phyloP scores from a whole-genome alignment of 2,113 vertebrate genomes.

The Microtus pennsylvanicus region DNA sequence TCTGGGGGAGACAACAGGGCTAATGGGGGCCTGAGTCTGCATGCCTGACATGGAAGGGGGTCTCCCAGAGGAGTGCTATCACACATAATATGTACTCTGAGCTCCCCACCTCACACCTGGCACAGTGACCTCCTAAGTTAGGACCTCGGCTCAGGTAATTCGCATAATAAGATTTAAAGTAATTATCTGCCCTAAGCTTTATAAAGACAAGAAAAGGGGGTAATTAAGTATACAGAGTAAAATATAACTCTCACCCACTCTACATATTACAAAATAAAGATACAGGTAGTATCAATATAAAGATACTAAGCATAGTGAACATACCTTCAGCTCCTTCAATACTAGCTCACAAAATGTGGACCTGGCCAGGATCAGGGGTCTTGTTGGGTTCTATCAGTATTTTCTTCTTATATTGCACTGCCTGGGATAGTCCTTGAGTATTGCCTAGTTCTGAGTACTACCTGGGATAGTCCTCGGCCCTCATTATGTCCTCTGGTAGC shows the following conservation, averaged over 20 bases:
- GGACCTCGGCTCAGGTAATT: background rate
- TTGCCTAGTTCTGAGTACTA: background rate
- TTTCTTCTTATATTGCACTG: background rate
- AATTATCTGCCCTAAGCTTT: background rate
- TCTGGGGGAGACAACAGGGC: background rate
- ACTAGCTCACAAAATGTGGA: background rate
- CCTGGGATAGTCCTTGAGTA: background rate
- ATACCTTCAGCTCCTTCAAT: conserved; percentile 7
- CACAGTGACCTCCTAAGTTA: background rate
- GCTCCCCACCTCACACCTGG: background rate
- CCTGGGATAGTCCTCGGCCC: background rate
- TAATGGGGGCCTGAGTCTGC: background rate
- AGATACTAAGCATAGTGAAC: background rate
- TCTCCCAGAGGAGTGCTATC: background rate
- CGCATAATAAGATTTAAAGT: background rate
- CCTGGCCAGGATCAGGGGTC: background rate
- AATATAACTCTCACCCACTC: background rate
- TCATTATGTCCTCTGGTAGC: background rate
- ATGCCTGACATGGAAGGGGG: background rate
- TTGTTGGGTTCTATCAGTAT: background rate
- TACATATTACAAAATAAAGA: conserved; percentile 32
- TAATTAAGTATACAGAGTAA: background rate
- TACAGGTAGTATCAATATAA: background rate
- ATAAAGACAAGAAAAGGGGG: background rate
- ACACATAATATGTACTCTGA: background rate